Base-by-base conservation (phyloP, 2,888 invertebrate genomes). In the Auanema sp. region DNA sequence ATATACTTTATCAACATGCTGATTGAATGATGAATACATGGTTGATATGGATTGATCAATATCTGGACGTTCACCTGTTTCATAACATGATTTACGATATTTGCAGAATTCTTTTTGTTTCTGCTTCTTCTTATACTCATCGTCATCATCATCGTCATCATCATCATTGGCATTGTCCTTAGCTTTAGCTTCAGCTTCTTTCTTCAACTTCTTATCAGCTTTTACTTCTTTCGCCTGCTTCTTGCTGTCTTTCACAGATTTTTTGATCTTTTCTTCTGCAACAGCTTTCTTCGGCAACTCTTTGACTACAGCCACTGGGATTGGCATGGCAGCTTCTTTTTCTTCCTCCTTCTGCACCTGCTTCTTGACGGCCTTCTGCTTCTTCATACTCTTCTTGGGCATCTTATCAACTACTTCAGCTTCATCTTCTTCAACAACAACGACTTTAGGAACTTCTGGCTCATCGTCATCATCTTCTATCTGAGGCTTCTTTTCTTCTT, bases 11-110 rank as follows among this genome's bases (percentile, higher is more conserved):
- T 59, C 56, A 33, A 64, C 64, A 40, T 64, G 64, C 4, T n/a
- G 21, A 23, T 60, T 58, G 53, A 65, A 65, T 12, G 18, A 51
- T 52, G 44, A 18, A 25, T 21, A 57, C 18, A 62, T 50, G n/a
- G 50, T 62, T 2, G 50, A 14, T 14, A 62, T 4, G 1, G 57
- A 57, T 21, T 62, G 62, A 33, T 57, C 68, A 64, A 72, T 77
- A 49, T 69, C 71, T 16, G 76, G 77, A 50, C 65, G 59, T 18
- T 62, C 57, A 43, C 79, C 79, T 1, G 76, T 71, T 33, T 77
- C 74, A 60, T 83, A 83, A 67, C 82, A 82, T 6, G 72, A 72
- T 61, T 79, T 79, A 8, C 82, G 66, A 59, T 83, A 82, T 55
- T 79, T 76, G 70, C 82, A 82, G 33, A 61, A 60, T 63, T 79